Base-by-base conservation (phyloP, 2,888 invertebrate species). In the Hemaris fuciformis region DNA sequence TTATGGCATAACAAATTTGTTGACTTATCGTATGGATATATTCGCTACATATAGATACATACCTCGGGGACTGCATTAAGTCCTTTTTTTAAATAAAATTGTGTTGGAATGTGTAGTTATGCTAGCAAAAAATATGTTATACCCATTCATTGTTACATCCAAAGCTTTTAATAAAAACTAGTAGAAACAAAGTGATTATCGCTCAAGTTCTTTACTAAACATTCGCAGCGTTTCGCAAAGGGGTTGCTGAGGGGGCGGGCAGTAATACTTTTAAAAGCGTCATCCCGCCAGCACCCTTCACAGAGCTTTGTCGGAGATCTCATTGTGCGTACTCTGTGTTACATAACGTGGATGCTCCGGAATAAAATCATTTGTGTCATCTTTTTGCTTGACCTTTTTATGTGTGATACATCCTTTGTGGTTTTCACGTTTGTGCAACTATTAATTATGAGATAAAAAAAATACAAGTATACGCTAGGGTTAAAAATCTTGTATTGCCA, bases 261-360 rank as follows among this genome's bases (percentile, higher is more conserved):
- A 75, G 85, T 91, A 90, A 91, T 91, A 90, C 88, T 87, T 89
- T 90, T 91, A 91, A 91, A 90, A 91, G 91, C 89, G 80, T 84
- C 83, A 79, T 77, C 80, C 76, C 76, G 73, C 70, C 81, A 79
- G 78, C 81, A 78, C 82, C 83, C 82, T 79, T 79, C 76, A 71
- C 72, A 73, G 75, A 72, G 81, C 84, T 87, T 86, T 88, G 85
- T 83, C 74, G 69, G 72, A 75, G 71, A 82, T 84, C 78, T 82
- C 82, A 85, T 84, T 86, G 86, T 87, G 80, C 79, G 82, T 83
- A 82, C 75, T 75, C 71, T 79, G 75, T 77, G 77, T 75, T 69
- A 71, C 23, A 23, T 57, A 57, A 64, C 63, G 42, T 61, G 59
- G 62, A 66, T 58, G 59, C 31, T 27, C 15, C 18, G 27, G 48